Evolutionary conservation across 2,797 vertebrate species (phyloP).

Genomic region (Strix occidentalis): DNA sequence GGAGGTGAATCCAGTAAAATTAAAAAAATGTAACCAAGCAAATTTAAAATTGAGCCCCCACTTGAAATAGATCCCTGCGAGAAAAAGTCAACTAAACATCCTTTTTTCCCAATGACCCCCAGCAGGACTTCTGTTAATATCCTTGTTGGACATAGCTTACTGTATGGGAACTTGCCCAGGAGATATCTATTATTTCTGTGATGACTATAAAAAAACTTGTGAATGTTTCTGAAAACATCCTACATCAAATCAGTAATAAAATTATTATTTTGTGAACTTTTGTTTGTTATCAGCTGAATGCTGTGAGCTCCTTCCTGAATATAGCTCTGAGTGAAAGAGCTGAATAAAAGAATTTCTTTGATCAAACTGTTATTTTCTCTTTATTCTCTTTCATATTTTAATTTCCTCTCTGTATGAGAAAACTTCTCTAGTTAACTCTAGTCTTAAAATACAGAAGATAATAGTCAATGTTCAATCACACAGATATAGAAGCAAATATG

Average conservation of each 20-base stretch:
- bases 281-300: not conserved
- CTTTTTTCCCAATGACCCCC: not conserved
- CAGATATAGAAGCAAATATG: not conserved
- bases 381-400: not conserved
- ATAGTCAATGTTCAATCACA: not conserved
- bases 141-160: not conserved
- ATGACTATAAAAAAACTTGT: not conserved
- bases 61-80: slow-evolving; percentile 9
- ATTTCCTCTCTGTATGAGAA: not conserved
- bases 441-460: not conserved
- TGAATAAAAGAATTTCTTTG: not conserved
- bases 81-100: not conserved
- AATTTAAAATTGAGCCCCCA: not conserved
- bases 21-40: not conserved
- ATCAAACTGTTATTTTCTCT: not conserved
- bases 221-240: not conserved
- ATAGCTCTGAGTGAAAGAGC: not conserved
- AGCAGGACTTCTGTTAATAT: not conserved
- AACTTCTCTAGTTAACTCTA: not conserved
- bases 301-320: not conserved
- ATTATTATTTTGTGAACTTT: not conserved
- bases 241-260: not conserved
- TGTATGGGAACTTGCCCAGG: not conserved
- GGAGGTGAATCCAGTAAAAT: not conserved
- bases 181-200: not conserved